A percentile compares a stretch with the other conserved stretches of the same genome.
phyloP scores from a whole-genome alignment of 2,888 invertebrate species.

The Drosophila nr. perissopoda region DNA sequence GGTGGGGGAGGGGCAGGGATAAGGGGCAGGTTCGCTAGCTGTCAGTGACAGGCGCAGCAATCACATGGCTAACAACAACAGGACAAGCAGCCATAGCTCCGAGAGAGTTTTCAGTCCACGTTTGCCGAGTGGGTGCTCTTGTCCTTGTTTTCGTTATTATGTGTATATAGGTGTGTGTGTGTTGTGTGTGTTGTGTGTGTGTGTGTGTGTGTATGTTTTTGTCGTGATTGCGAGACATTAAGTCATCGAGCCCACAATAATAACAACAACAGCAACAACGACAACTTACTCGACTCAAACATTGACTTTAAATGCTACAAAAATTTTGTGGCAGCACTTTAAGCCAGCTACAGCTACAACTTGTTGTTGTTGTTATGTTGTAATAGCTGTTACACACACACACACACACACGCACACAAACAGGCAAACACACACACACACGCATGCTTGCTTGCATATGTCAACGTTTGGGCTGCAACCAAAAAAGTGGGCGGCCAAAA shows the following conservation, averaged over 20 bases:
- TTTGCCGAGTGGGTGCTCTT: slow-evolving; percentile 38
- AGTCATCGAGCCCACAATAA: slow-evolving; percentile 58
- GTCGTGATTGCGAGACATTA: slow-evolving; percentile 79
- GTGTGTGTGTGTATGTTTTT: slow-evolving; percentile 47
- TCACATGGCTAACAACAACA: slow-evolving; percentile 33
- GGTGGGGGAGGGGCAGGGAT: background rate
- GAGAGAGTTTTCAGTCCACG: slow-evolving; percentile 14
- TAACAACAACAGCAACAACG: slow-evolving; percentile 20
- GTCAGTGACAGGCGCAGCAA: slow-evolving; percentile 72
- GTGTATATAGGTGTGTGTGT: slow-evolving; percentile 20
- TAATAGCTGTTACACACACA: slow-evolving; percentile 4
- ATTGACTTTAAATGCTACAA: slow-evolving; percentile 65
- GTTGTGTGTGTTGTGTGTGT: slow-evolving; percentile 21
- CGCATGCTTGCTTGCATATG: slow-evolving; percentile 24
- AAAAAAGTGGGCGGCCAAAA: slow-evolving; percentile 26
- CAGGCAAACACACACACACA: background rate
- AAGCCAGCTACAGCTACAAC: slow-evolving; percentile 36
- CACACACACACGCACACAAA: background rate
- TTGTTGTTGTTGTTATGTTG: slow-evolving; percentile 14
- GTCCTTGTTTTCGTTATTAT: slow-evolving; percentile 35
- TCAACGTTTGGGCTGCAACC: slow-evolving; percentile 35
- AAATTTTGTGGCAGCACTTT: slow-evolving; percentile 54
- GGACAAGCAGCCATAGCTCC: slow-evolving; percentile 13
- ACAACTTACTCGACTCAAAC: slow-evolving; percentile 45
- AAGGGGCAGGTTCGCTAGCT: slow-evolving; percentile 29